phyloP scores from a whole-genome alignment of 2,113 vertebrate genomes.

The Cyprinodon brontotheroides region DNA sequence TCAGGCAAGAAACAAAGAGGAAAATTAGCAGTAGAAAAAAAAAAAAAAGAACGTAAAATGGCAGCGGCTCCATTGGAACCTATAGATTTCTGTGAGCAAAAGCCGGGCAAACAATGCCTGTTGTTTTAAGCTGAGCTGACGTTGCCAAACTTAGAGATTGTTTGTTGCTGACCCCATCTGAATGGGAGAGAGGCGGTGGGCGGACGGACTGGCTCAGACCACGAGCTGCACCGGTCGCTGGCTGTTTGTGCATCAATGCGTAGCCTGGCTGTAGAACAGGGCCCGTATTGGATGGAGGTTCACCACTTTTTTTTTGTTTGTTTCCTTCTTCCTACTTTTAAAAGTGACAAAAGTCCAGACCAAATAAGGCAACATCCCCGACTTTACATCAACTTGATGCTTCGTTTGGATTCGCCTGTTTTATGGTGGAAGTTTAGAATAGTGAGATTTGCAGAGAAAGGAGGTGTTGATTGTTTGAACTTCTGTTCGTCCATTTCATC shows the following conservation, averaged over 20 bases:
- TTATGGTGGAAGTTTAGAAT: too few relatives aligned
- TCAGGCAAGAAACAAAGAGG: conserved; percentile 16
- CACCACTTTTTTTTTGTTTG: not conserved
- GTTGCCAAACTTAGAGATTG: conserved; percentile 77
- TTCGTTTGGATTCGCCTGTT: too few relatives aligned
- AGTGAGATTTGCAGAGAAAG: too few relatives aligned
- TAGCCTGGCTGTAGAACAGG: not conserved
- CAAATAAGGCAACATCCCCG: too few relatives aligned
- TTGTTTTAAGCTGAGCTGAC: conserved; percentile 81
- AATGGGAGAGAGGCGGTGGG: conserved; percentile 58
- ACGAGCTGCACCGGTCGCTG: conserved; percentile 6
- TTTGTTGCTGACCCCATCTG: conserved; percentile 79
- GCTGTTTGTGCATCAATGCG: not conserved
- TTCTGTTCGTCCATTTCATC: too few relatives aligned
- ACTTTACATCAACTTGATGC: too few relatives aligned
- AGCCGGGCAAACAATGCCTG: conserved; percentile 68
- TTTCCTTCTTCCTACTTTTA: not conserved
- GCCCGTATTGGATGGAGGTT: not conserved
- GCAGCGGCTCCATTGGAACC: conserved; percentile 60
- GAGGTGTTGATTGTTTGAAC: too few relatives aligned
- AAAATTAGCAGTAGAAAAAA: conserved; percentile 30
- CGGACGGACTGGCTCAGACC: conserved; percentile 31
- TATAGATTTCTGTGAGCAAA: conserved; percentile 75
- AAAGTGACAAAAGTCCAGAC: too few relatives aligned
- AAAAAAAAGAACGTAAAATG: conserved; percentile 24